Evolutionary conservation across 2,113 vertebrate genomes (phyloP).

Genomic region (Microtus oregoni): DNA sequence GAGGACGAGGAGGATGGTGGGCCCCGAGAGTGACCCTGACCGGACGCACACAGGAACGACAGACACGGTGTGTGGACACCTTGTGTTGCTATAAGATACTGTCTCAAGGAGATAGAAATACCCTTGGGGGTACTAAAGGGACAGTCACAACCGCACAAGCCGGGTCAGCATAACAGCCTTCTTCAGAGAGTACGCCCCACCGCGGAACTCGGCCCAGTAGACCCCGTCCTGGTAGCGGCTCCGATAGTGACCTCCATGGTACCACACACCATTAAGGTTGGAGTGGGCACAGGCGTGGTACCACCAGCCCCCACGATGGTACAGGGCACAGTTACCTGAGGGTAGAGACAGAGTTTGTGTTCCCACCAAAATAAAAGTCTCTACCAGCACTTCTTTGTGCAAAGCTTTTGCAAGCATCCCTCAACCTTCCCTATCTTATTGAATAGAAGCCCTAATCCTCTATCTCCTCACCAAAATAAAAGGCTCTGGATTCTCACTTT

Average conservation of each 20-base stretch:
- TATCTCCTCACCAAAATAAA: constrained; percentile 47
- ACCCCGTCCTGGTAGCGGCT: constrained; percentile 94
- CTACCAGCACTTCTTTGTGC: background rate
- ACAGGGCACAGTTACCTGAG: constrained; percentile 94
- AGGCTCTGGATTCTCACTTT: constrained; percentile 35
- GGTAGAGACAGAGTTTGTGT: constrained; percentile 25
- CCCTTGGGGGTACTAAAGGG: background rate
- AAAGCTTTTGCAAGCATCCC: constrained; percentile 22
- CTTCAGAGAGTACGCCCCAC: constrained; percentile 94
- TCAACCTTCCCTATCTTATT: background rate
- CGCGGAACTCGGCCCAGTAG: constrained; percentile 95
- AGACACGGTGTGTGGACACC: constrained; percentile 62
- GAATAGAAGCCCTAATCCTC: background rate
- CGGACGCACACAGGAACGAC: background rate
- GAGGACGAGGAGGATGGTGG: constrained; percentile 5
- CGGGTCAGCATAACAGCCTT: constrained; percentile 92
- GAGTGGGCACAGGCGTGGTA: constrained; percentile 96
- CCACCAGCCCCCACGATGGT: constrained; percentile 96
- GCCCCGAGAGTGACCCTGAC: constrained; percentile 52
- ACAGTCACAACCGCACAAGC: constrained; percentile 80
- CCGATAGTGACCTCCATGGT: constrained; percentile 93
- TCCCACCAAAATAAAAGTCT: constrained; percentile 42
- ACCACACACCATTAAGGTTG: constrained; percentile 95
- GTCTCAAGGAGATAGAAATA: constrained; percentile 10
- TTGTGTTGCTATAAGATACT: constrained; percentile 59